These are phyloP conservation scores for Argyrosomus regius DNA, from an alignment of 2,797 vertebrate genomes.

Conservation along the genomic window DNA sequence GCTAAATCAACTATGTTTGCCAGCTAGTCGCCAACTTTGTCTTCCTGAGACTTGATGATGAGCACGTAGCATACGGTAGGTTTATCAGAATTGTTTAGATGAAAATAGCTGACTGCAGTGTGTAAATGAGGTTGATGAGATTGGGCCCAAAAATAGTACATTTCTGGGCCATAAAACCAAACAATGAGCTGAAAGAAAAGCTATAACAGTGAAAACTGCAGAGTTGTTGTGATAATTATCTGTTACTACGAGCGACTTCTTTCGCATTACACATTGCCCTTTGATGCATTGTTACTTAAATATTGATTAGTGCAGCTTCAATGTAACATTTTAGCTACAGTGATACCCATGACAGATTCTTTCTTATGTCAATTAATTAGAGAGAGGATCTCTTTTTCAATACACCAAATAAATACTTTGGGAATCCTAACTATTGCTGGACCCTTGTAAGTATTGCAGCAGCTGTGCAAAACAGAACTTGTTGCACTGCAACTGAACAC, in stretches of 20 bases:
- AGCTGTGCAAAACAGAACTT: not conserved
- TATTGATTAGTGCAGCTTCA: constrained; percentile 1
- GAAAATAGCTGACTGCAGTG: not conserved
- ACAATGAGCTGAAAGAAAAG: not conserved
- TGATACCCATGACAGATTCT: not conserved
- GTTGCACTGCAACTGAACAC: not conserved
- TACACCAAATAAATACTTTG: not conserved
- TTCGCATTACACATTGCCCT: not conserved
- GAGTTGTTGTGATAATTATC: not conserved
- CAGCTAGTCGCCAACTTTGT: not conserved
- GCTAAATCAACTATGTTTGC: not conserved
- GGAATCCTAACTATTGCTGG: not conserved
- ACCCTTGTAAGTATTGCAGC: not conserved
- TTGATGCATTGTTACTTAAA: not conserved
- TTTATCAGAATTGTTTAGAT: constrained; percentile 1
- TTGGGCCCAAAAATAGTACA: not conserved
- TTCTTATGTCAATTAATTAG: not conserved
- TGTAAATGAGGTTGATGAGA: not conserved
- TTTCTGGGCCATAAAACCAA: not conserved
- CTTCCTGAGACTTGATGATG: not conserved
- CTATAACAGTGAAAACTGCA: not conserved
- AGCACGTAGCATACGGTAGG: not conserved
- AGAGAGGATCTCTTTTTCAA: not conserved
- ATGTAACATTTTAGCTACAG: not conserved
- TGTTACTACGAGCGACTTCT: not conserved